Percentiles rank a stretch among this genome's conserved stretches.
Conservation (phyloP, 2,113 vertebrate species). For the Sisor rabdophorus region DNA sequence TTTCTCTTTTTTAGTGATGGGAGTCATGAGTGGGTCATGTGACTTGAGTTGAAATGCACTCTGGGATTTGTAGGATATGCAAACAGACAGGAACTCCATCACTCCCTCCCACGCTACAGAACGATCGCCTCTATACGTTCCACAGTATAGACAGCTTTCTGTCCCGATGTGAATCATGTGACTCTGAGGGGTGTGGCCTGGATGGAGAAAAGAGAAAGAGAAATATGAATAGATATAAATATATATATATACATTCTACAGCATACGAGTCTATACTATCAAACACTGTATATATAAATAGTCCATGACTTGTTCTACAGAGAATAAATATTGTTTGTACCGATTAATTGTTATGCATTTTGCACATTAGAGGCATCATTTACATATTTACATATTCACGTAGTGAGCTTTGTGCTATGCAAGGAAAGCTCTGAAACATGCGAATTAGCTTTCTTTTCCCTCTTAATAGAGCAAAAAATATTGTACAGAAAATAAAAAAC, state of each 20-base stretch:
- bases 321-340: constrained; percentile 74
- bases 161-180: background rate
- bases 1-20: background rate
- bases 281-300: constrained; percentile 62
- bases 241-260: constrained; percentile 22
- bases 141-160: constrained; percentile 57
- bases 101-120: constrained; percentile 61
- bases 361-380: constrained; percentile 92
- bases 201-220: constrained; percentile 46
- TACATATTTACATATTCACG: constrained; percentile 67
- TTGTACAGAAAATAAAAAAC: constrained; percentile 71
- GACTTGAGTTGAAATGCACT: constrained; percentile 15
- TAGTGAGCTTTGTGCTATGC: constrained; percentile 98
- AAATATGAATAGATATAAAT: constrained; percentile 21
- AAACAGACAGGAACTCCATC: constrained; percentile 49
- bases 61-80: constrained; percentile 43
- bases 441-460: constrained; percentile 63
- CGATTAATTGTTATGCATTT: constrained; percentile 90
- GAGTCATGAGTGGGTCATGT: constrained; percentile 19
- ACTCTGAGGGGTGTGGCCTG: background rate
- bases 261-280: constrained; percentile 7
- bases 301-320: constrained; percentile 65
- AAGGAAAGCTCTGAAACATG: constrained; percentile 86
- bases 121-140: constrained; percentile 55
- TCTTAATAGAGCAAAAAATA: constrained; percentile 64